These are phyloP conservation scores for Tromatobia lineatoria DNA, from an alignment of 2,888 invertebrate species.

Conservation along the genomic window DNA sequence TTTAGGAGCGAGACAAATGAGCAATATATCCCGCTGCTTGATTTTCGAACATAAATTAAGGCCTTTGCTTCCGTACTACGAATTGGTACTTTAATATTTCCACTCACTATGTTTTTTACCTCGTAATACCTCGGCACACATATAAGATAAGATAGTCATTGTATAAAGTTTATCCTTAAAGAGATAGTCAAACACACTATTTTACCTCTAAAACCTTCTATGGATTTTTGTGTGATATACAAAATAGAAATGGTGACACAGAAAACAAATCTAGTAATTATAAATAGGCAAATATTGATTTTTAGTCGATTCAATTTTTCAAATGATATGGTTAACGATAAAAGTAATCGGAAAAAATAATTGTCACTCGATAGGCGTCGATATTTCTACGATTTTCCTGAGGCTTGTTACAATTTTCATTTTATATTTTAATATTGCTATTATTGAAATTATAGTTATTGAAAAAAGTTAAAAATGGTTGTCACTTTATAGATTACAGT, in stretches of 20 bases:
- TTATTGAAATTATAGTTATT: no score
- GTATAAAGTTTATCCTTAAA: neutral
- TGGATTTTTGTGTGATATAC: neutral
- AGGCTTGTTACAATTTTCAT: no score
- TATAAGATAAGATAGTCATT: conserved; percentile 10
- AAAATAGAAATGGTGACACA: conserved; percentile 7
- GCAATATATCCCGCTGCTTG: neutral
- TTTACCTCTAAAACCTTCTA: neutral
- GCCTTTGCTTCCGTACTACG: conserved; percentile 51
- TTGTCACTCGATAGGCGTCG: no score
- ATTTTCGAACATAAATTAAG: conserved; percentile 41
- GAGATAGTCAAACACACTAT: neutral
- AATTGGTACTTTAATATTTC: conserved; percentile 10
- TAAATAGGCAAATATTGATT: no score
- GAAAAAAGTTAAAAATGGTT: no score
- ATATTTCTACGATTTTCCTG: no score
- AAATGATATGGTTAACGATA: no score
- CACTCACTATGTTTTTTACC: neutral
- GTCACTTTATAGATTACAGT: no score
- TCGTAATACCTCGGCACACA: neutral
- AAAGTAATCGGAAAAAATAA: no score
- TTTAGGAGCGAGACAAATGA: conserved; percentile 4
- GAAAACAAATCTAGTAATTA: no score
- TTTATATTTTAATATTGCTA: no score
- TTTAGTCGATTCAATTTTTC: no score